These are phyloP conservation scores for Quadriops clusia DNA, from an alignment of 2,888 invertebrate species.

Conservation along the genomic window DNA sequence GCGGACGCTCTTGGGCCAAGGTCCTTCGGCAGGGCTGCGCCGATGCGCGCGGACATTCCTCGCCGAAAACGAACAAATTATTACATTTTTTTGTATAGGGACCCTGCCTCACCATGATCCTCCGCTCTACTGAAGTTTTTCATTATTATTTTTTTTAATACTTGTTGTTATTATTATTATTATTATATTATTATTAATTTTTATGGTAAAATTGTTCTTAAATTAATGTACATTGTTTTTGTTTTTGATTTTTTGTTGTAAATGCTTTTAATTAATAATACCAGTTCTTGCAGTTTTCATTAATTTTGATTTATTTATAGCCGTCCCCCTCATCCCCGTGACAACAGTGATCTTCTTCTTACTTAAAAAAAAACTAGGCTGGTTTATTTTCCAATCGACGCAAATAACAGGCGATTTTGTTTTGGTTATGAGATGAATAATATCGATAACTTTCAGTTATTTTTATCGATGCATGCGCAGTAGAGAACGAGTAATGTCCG, in stretches of 20 bases:
- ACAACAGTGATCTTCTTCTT: slow-evolving; percentile 1
- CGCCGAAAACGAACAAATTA: slow-evolving; percentile 6
- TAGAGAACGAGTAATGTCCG: no score
- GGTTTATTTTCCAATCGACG: no score
- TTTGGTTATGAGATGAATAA: slow-evolving; percentile 11
- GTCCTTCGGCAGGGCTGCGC: no score
- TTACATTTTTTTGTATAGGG: slow-evolving; percentile 5
- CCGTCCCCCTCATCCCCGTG: no score
- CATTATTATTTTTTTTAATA: slow-evolving; percentile 44
- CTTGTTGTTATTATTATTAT: slow-evolving; percentile 51
- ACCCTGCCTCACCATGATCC: no score
- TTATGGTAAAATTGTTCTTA: slow-evolving; percentile 63
- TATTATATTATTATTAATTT: slow-evolving; percentile 51
- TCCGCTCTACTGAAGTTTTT: slow-evolving; percentile 33
- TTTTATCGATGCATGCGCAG: no score
- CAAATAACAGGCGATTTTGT: background rate
- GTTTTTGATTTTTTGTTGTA: slow-evolving; percentile 64
- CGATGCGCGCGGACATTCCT: no score
- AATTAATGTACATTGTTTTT: slow-evolving; percentile 68
- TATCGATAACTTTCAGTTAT: no score
- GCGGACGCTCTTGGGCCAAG: no score
- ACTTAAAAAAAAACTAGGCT: no score
- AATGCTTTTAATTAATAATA: slow-evolving; percentile 63
- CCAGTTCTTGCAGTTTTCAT: slow-evolving; percentile 59
- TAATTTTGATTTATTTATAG: slow-evolving; percentile 47